phyloP scores from a whole-genome alignment of 2,113 vertebrate species.

The Psophia crepitans region DNA sequence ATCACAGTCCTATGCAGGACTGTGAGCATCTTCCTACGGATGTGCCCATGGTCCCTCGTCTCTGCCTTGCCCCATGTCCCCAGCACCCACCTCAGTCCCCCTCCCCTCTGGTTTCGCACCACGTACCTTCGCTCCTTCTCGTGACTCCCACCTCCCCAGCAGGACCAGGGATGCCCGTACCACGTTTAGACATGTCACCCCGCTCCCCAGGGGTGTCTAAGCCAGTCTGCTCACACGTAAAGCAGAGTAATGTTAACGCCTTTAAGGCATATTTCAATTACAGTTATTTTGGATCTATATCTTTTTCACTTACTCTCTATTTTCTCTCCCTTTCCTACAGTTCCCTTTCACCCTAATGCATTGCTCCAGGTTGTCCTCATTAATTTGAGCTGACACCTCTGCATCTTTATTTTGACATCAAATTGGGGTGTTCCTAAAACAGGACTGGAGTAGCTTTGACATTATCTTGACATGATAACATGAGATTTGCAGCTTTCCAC shows the following conservation, averaged over 20 bases:
- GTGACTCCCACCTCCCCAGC: neutral
- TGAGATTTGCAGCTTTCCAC: slow-evolving; percentile 2
- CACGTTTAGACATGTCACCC: neutral
- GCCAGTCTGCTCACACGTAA: neutral
- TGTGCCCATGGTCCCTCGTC: neutral
- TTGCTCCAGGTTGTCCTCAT: neutral
- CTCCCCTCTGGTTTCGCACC: neutral
- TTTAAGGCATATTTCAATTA: neutral
- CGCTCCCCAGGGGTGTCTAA: neutral
- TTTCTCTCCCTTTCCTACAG: neutral
- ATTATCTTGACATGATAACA: neutral
- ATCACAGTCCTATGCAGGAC: neutral
- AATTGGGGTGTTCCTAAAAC: neutral
- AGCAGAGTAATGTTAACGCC: neutral
- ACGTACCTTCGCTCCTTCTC: neutral
- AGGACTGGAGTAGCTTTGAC: neutral
- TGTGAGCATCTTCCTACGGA: neutral
- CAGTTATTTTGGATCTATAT: neutral
- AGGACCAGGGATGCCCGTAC: neutral
- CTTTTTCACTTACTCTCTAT: neutral
- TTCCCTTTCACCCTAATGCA: neutral
- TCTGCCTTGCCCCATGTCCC: neutral
- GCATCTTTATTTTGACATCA: slow-evolving; percentile 11
- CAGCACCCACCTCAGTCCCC: neutral
- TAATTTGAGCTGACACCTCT: neutral